Evolutionary conservation across 2,113 vertebrate genomes (phyloP).

Genomic region (Oryzias javanicus): DNA sequence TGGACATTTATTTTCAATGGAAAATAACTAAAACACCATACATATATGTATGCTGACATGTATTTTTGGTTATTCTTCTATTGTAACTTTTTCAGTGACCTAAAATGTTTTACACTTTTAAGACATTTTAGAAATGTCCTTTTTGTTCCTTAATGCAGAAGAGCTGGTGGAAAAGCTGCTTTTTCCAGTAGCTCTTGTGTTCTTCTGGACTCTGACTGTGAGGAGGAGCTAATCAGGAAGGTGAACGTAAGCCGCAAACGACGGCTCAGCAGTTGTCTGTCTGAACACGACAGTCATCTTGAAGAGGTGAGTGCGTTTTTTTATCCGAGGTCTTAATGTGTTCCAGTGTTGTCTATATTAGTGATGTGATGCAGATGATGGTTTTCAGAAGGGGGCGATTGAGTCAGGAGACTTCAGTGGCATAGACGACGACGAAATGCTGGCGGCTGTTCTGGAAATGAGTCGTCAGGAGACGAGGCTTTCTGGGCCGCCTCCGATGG

Average conservation of each 20-base stretch:
- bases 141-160: constrained; percentile 20
- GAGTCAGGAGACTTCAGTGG: constrained; percentile 78
- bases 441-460: constrained; percentile 91
- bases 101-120: too few species aligned
- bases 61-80: too few species aligned
- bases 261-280: constrained; percentile 75
- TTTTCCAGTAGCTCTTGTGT: constrained; percentile 68
- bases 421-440: constrained; percentile 91
- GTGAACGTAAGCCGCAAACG: constrained; percentile 75
- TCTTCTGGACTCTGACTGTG: constrained; percentile 88
- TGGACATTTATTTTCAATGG: too few species aligned
- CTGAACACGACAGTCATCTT: constrained; percentile 70
- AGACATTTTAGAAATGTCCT: too few species aligned
- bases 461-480: constrained; percentile 81
- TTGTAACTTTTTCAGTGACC: too few species aligned
- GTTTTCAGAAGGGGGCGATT: constrained; percentile 40
- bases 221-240: constrained; percentile 86
- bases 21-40: too few species aligned
- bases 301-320: constrained; percentile 64
- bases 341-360: neutral
- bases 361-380: neutral
- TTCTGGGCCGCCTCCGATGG: constrained; percentile 67
- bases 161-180: constrained; percentile 75
- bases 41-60: too few species aligned
- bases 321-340: neutral